phyloP scores from a whole-genome alignment of 2,888 invertebrate genomes.

The Dusona sp. region DNA sequence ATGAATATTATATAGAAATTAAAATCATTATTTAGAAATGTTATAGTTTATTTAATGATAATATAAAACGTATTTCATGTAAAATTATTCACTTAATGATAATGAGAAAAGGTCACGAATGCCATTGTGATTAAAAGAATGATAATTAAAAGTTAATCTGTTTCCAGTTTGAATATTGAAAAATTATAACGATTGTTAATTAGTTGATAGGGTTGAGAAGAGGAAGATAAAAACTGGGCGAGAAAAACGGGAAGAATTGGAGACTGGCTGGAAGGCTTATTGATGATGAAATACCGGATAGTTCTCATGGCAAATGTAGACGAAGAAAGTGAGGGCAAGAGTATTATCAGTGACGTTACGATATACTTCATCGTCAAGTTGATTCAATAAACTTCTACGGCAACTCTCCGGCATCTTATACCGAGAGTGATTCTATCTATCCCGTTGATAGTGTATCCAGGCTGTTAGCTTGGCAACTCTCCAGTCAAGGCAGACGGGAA shows the following conservation, averaged over 20 bases:
- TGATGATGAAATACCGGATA: constrained; percentile 34
- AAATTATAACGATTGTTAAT: background rate
- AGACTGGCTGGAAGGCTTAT: background rate
- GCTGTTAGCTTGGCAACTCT: constrained; percentile 60
- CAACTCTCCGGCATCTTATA: constrained; percentile 41
- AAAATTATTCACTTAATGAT: background rate
- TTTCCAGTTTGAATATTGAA: background rate
- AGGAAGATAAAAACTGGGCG: background rate
- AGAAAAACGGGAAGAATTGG: background rate
- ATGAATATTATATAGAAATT: no score
- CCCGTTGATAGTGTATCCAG: constrained; percentile 55
- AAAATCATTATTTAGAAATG: no score
- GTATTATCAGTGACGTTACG: constrained; percentile 51
- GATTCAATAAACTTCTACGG: constrained; percentile 55
- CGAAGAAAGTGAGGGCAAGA: constrained; percentile 23
- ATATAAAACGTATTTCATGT: background rate
- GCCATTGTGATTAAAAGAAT: background rate
- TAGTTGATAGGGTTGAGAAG: background rate
- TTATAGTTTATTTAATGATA: background rate
- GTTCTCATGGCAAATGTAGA: constrained; percentile 28
- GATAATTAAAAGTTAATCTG: background rate
- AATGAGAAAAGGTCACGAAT: background rate
- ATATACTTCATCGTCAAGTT: constrained; percentile 57
- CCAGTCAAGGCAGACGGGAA: constrained; percentile 53
- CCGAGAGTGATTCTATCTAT: constrained; percentile 48